phyloP scores from a whole-genome alignment of 2,113 vertebrate species.

The Connochaetes taurinus region DNA sequence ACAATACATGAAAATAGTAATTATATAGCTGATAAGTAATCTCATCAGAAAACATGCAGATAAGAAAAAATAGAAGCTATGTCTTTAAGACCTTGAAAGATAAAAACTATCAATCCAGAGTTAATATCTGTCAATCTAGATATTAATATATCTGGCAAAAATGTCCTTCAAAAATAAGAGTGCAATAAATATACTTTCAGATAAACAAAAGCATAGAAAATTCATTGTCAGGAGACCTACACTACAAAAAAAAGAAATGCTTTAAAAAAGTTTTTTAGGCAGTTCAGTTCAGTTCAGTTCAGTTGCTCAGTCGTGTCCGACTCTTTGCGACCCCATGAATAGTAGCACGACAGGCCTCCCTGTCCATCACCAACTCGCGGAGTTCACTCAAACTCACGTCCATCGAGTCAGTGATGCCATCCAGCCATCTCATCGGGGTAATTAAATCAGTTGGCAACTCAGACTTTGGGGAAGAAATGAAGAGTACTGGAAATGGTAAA shows the following conservation, averaged over 20 bases:
- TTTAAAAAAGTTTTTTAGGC: background rate
- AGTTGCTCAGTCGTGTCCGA: too few relatives aligned
- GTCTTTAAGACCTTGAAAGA: background rate
- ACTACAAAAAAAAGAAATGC: background rate
- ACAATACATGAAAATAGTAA: background rate
- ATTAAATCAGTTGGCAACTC: background rate
- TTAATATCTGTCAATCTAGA: background rate
- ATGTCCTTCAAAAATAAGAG: background rate
- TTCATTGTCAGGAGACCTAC: background rate
- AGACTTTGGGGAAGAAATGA: background rate
- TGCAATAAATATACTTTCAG: background rate
- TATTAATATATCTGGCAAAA: background rate
- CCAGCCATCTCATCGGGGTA: background rate
- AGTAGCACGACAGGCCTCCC: too few relatives aligned
- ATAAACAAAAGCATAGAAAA: background rate
- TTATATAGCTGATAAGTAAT: background rate
- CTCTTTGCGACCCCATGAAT: too few relatives aligned
- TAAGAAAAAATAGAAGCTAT: background rate
- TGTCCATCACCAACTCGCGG: too few relatives aligned
- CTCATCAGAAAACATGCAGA: background rate
- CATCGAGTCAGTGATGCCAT: too few relatives aligned
- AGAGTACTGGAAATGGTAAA: background rate
- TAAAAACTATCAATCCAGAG: background rate
- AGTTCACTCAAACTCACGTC: too few relatives aligned
- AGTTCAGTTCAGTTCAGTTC: too few relatives aligned